Conservation (phyloP, 2,113 vertebrate species). For the Polypterus senegalus region DNA sequence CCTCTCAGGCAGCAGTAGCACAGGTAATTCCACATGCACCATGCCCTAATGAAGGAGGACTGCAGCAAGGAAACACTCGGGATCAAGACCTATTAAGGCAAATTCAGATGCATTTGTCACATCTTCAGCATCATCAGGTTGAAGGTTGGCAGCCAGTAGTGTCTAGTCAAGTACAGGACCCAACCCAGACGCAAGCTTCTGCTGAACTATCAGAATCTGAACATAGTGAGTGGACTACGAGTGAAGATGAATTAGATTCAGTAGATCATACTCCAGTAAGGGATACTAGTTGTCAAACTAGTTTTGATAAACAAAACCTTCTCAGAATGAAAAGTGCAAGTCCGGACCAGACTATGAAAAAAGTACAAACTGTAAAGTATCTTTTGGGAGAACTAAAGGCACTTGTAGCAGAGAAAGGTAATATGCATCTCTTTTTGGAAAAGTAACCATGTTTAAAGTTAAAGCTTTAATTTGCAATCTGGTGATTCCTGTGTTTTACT, state of each 20-base stretch:
- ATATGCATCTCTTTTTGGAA: conserved; percentile 3
- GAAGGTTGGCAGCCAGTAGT: conserved; percentile 12
- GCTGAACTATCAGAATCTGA: conserved; percentile 26
- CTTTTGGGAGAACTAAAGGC: conserved; percentile 69
- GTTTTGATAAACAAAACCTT: conserved; percentile 25
- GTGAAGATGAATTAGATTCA: conserved; percentile 35
- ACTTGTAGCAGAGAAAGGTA: conserved; percentile 64
- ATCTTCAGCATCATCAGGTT: conserved; percentile 29
- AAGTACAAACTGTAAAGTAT: conserved; percentile 47
- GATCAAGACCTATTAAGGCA: conserved; percentile 39
- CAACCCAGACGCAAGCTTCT: conserved; percentile 12
- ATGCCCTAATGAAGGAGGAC: conserved; percentile 21
- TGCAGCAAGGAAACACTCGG: conserved; percentile 20
- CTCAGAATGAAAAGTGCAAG: conserved; percentile 33
- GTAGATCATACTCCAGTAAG: conserved; percentile 36
- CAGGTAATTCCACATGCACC: conserved; percentile 11
- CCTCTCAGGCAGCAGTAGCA: conserved; percentile 9
- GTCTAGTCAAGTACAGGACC: conserved; percentile 6
- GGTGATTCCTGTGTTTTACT: too few relatives aligned
- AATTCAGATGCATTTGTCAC: conserved; percentile 40
- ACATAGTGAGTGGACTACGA: conserved; percentile 26
- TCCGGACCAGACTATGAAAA: conserved; percentile 36
- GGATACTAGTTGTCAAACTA: conserved; percentile 41
- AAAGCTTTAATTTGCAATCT: background rate
- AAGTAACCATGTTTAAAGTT: background rate